Evolutionary conservation across 2,113 vertebrate genomes (phyloP).

Genomic region (Burhinus bistriatus): DNA sequence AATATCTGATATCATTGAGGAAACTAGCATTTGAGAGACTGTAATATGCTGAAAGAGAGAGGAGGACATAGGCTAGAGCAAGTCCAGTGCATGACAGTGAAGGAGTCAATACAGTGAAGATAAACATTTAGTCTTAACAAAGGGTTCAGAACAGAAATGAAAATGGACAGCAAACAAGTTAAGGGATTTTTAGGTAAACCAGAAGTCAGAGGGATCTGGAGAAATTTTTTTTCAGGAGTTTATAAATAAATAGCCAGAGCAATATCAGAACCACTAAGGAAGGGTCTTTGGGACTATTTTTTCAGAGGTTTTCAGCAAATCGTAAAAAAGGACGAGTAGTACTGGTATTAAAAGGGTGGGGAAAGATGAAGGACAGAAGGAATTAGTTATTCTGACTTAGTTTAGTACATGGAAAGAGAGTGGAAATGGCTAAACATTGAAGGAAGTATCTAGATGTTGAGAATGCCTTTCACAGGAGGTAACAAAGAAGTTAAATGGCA

Average conservation of each 20-base stretch:
- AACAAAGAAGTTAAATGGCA: background rate
- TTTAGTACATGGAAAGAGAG: background rate
- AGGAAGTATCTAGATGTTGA: background rate
- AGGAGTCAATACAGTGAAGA: background rate
- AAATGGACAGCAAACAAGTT: background rate
- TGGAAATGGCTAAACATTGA: background rate
- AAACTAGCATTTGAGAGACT: background rate
- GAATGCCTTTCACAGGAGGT: background rate
- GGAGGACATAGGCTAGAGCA: background rate
- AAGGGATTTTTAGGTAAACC: background rate
- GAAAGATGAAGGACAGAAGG: background rate
- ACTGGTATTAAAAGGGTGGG: background rate
- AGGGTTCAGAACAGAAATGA: background rate
- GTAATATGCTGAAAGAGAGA: background rate
- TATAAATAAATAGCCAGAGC: background rate
- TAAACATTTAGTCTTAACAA: background rate
- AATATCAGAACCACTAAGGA: background rate
- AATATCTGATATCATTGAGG: background rate
- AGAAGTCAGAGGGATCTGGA: background rate
- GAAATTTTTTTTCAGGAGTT: background rate
- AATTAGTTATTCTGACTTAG: background rate
- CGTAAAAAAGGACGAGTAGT: background rate
- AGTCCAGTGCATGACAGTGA: background rate
- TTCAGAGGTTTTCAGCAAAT: background rate
- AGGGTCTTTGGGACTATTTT: background rate